Evolutionary conservation across 2,113 vertebrate genomes (phyloP), one percentile per base, ranked within the genome.

Genomic region (Chunga burmeisteri): DNA sequence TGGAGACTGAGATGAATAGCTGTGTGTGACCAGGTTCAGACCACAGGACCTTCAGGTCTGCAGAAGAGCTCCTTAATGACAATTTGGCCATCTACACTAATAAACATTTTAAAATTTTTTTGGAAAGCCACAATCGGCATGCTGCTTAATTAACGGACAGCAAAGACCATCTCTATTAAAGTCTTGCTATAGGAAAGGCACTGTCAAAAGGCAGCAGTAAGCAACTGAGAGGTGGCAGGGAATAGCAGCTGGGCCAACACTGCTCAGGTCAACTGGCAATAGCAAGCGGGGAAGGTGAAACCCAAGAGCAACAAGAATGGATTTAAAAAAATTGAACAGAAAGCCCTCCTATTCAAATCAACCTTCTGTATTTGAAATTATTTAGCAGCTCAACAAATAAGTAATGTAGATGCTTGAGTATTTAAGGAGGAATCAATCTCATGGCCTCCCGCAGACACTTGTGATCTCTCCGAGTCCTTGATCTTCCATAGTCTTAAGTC

Each of bases 1-100:
- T 95, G 91, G 75, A 92, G 92, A 96, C 92, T 84, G 88, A 93
- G 97, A 90, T 86, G 88, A 93, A 86, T 89, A 59, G 82, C 75
- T 80, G 8, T 96, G 80, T 93, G 79, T 68, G 70, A 96, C 81
- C 55, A 92, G 50, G 84, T 59, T 77, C 59, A 78, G 74, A 77
- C 50, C 74, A 73, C 73, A 65, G 63, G 65, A 29, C 88, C 52
- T 89, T 91, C 83, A n/a, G 12, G 66, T 89, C 73, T 68, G 56
- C 49, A 16, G 19, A 73, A 72, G 68, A 81, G 49, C 19, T 42
- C 56, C 71, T 85, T 90, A 84, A 86, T 68, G 88, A 81, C 72
- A 68, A 34, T 91, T 58, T 63, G 47, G 40, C 27, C 9, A 7
- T 65, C 49, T 72, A 58, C 44, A 15, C 18, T 22, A 13, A 40